Evolutionary conservation across 2,113 vertebrate species (phyloP).

Genomic region (Aphelocoma coerulescens): DNA sequence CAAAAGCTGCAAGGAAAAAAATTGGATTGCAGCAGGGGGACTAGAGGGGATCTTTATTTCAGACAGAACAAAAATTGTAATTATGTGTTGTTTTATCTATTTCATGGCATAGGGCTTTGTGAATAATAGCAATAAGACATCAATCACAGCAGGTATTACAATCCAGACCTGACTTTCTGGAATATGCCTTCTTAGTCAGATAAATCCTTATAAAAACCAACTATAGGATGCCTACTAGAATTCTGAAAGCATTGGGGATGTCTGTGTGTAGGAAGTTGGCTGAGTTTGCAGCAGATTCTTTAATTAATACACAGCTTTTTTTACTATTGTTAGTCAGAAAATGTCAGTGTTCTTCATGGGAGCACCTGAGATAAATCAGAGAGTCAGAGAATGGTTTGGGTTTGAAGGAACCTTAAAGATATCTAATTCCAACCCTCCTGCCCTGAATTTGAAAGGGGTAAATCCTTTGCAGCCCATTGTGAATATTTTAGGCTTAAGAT

Average conservation of each 20-base stretch:
- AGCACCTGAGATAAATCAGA: background rate
- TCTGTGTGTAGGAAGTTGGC: background rate
- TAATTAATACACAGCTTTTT: background rate
- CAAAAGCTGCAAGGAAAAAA: background rate
- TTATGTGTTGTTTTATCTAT: background rate
- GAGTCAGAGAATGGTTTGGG: background rate
- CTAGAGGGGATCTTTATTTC: background rate
- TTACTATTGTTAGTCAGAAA: background rate
- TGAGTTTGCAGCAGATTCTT: background rate
- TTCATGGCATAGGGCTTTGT: background rate
- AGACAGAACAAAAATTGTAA: background rate
- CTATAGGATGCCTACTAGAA: background rate
- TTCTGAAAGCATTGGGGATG: accelerated
- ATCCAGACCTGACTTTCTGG: background rate
- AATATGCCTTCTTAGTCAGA: background rate
- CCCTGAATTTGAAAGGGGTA: background rate
- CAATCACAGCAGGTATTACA: background rate
- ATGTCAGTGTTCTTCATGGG: background rate
- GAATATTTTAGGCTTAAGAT: background rate
- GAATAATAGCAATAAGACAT: background rate
- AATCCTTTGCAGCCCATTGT: background rate
- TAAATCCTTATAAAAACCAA: background rate
- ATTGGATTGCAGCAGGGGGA: background rate
- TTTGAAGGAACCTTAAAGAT: background rate
- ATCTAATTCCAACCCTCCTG: background rate